A percentile compares a stretch with the other conserved stretches of the same genome.
Evolutionary conservation across 2,113 vertebrate species (phyloP).

Genomic region (Upupa epops): DNA sequence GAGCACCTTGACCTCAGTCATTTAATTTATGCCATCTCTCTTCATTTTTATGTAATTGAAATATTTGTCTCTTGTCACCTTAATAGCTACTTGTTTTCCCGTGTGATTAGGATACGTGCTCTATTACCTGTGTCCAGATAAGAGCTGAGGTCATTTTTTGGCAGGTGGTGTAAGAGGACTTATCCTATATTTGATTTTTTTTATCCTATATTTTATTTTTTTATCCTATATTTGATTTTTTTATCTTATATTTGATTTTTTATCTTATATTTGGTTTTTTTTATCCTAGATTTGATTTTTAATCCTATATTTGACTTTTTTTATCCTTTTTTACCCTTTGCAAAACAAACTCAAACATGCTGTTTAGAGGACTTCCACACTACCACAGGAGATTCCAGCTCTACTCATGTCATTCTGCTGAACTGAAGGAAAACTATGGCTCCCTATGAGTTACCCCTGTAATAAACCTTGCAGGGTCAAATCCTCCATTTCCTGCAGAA

Average conservation of each 20-base stretch:
- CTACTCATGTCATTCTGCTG: background rate
- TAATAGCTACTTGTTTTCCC: background rate
- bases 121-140: background rate
- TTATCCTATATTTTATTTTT: background rate
- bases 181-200: background rate
- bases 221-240: background rate
- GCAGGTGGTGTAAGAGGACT: background rate
- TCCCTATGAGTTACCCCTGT: background rate
- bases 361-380: background rate
- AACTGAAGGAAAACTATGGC: background rate
- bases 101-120: background rate
- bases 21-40: background rate
- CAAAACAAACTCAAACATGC: background rate
- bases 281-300: background rate
- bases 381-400: background rate
- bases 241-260: background rate
- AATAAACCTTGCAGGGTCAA: constrained; percentile 35
- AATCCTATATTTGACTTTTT: background rate
- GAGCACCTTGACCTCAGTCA: background rate
- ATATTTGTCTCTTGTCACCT: background rate
- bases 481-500: constrained; percentile 6
- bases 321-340: background rate
- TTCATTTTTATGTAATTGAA: constrained; percentile 13
- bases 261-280: background rate
- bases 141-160: constrained; percentile 2